Percentiles rank a stretch among this genome's conserved stretches.
phyloP scores from a whole-genome alignment of 2,888 invertebrate genomes.

The Miltochrista miniata region DNA sequence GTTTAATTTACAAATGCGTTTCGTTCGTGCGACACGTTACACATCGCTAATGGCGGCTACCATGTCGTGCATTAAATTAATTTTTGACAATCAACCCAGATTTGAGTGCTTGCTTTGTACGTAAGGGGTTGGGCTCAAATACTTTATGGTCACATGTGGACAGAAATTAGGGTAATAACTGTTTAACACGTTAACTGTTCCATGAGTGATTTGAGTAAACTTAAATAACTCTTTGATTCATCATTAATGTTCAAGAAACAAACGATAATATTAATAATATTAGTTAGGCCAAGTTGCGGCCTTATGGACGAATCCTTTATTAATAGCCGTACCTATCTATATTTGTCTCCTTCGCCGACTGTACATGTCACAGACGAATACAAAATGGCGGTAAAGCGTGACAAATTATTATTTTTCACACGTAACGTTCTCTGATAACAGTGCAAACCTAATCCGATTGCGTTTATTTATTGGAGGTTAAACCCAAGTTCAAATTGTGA shows the following conservation, averaged over 20 bases:
- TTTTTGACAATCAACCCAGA: conserved; percentile 44
- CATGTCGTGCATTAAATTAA: conserved; percentile 40
- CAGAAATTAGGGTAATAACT: conserved; percentile 6
- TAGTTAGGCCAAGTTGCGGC: too few species aligned
- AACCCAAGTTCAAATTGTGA: not conserved
- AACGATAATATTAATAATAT: too few species aligned
- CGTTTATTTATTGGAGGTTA: not conserved
- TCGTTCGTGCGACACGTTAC: conserved; percentile 32
- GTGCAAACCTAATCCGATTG: not conserved
- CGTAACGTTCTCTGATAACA: not conserved
- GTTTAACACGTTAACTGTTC: conserved; percentile 1
- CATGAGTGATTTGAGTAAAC: too few species aligned
- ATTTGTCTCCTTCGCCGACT: too few species aligned
- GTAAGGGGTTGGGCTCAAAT: conserved; percentile 29
- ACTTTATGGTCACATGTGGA: conserved; percentile 6
- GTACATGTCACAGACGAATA: not conserved
- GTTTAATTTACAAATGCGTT: conserved; percentile 31
- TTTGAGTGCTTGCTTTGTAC: conserved; percentile 30
- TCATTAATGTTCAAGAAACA: too few species aligned
- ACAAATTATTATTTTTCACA: not conserved
- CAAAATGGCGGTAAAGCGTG: not conserved
- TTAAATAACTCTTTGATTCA: too few species aligned
- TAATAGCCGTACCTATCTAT: too few species aligned
- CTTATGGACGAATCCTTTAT: too few species aligned
- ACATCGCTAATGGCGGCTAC: conserved; percentile 30